phyloP scores from a whole-genome alignment of 2,113 vertebrate species.

The Engraulis encrasicolus region DNA sequence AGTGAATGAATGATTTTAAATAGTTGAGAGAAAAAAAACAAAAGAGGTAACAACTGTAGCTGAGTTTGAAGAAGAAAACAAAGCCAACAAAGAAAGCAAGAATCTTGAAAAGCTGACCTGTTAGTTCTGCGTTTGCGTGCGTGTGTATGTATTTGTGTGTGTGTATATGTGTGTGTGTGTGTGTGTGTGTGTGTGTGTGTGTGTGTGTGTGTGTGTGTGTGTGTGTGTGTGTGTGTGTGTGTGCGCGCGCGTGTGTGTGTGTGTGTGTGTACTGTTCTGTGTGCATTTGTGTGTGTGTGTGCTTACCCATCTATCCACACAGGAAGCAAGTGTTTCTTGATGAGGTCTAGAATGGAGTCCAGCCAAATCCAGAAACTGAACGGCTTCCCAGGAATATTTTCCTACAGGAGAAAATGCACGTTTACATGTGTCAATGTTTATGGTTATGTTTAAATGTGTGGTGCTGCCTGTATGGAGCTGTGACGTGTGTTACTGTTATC shows the following conservation, averaged over 20 bases:
- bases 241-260: background rate
- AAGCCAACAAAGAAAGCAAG: background rate
- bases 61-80: too few relatives aligned
- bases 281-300: background rate
- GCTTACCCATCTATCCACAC: slow-evolving; percentile 95
- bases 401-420: slow-evolving; percentile 75
- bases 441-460: too few relatives aligned
- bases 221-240: background rate
- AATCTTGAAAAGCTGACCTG: background rate
- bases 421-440: too few relatives aligned
- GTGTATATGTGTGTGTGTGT: too few relatives aligned
- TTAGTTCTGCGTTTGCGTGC: too few relatives aligned
- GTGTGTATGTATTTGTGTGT: too few relatives aligned
- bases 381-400: slow-evolving; percentile 90
- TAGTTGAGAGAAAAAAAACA: too few relatives aligned
- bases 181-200: too few relatives aligned
- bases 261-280: background rate
- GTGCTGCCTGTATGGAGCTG: too few relatives aligned
- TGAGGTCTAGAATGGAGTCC: slow-evolving; percentile 94
- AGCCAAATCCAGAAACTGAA: slow-evolving; percentile 98
- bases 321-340: slow-evolving; percentile 95
- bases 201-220: too few relatives aligned
- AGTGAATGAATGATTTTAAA: background rate
- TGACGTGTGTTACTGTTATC: too few relatives aligned
- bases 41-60: background rate